Conservation (phyloP, 1,140 invertebrate genomes). For the Drosophila funebris region DNA sequence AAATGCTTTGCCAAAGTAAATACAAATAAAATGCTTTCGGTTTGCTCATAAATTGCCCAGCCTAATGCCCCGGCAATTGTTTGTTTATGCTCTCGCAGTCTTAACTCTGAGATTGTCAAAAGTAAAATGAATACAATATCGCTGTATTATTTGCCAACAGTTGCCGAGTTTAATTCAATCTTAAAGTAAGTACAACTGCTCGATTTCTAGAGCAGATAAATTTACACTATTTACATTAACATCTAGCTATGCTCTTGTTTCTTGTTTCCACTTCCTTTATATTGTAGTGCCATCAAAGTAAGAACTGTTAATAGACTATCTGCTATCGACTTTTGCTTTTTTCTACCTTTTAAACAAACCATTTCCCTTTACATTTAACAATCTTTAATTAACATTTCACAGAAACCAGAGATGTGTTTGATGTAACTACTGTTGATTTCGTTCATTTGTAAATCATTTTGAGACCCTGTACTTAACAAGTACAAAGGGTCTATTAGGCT, state of each 20-base stretch:
- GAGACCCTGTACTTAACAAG: no score
- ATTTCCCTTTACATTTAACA: not conserved
- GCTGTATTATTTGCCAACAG: slow-evolving; percentile 1
- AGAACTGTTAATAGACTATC: not conserved
- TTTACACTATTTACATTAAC: no score
- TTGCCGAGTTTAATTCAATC: not conserved
- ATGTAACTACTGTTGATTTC: not conserved
- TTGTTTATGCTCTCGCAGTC: slow-evolving; percentile 34
- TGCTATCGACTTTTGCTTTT: no score
- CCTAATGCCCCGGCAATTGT: slow-evolving; percentile 40
- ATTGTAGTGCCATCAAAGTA: no score
- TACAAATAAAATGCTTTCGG: slow-evolving; percentile 44
- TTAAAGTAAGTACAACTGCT: no score
- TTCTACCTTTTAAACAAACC: not conserved
- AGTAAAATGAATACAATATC: slow-evolving; percentile 27
- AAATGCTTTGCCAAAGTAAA: slow-evolving; percentile 40
- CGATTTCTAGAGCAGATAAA: no score
- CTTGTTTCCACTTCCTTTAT: no score
- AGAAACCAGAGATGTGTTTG: no score
- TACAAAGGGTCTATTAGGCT: no score
- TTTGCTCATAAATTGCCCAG: slow-evolving; percentile 34
- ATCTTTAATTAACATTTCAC: slow-evolving; percentile 14
- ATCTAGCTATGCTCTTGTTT: no score
- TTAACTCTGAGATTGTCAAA: slow-evolving; percentile 34
- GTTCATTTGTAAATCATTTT: not conserved